Evolutionary conservation across 2,888 invertebrate species (phyloP).

Genomic region (Pseudococcus viburni): DNA sequence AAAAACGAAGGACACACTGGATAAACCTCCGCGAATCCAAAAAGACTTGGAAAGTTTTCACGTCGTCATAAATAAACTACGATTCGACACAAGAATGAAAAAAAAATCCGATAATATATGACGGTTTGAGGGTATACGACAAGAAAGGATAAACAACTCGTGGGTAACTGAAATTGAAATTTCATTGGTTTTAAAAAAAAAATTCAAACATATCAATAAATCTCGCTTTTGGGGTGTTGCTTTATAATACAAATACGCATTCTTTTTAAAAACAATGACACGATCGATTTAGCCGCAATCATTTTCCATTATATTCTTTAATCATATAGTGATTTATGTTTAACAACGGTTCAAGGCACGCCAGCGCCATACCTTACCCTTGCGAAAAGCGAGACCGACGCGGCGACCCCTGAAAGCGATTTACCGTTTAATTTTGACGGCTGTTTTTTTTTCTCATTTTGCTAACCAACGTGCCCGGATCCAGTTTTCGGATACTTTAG

Average conservation of each 20-base stretch:
- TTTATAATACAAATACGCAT: slow-evolving; percentile 11
- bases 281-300: slow-evolving; percentile 51
- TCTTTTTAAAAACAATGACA: slow-evolving; percentile 43
- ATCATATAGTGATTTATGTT: slow-evolving; percentile 33
- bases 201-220: slow-evolving; percentile 13
- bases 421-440: slow-evolving; percentile 44
- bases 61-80: slow-evolving; percentile 11
- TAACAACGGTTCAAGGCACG: slow-evolving; percentile 2
- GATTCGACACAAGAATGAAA: background rate
- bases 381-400: background rate
- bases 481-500: slow-evolving; percentile 10
- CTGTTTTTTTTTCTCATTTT: background rate
- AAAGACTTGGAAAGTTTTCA: background rate
- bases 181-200: slow-evolving; percentile 19
- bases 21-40: background rate
- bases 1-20: background rate
- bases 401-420: no score
- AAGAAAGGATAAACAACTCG: slow-evolving; percentile 20
- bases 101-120: slow-evolving; percentile 20
- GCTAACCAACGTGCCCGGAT: background rate
- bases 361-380: background rate
- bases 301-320: slow-evolving; percentile 49
- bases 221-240: background rate
- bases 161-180: slow-evolving; percentile 12
- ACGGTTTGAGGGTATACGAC: background rate